Evolutionary conservation across 2,113 vertebrate species (phyloP).

Genomic region (Ursus arctos): DNA sequence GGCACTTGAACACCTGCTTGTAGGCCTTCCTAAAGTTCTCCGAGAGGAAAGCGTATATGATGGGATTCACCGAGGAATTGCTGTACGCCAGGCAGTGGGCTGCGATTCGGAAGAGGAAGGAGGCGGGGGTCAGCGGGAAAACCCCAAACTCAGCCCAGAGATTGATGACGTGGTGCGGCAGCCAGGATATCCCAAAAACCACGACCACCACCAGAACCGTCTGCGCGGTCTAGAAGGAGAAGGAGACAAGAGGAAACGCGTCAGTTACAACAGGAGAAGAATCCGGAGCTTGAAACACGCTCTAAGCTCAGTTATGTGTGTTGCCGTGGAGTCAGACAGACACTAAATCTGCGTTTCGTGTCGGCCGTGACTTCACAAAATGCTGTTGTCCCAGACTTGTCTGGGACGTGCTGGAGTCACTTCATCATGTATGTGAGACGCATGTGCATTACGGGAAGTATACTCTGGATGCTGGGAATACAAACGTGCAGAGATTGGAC

Average conservation of each 20-base stretch:
- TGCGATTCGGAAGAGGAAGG: slow-evolving; percentile 94
- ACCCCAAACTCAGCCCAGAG: slow-evolving; percentile 97
- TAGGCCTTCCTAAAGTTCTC: slow-evolving; percentile 99
- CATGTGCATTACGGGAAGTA: rapidly evolving
- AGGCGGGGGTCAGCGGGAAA: slow-evolving; percentile 97
- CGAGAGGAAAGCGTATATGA: slow-evolving; percentile 98
- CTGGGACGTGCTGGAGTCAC: neutral
- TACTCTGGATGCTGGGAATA: rapidly evolving
- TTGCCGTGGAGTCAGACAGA: neutral
- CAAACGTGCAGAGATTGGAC: neutral
- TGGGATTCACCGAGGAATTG: slow-evolving; percentile 98
- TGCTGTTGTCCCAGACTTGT: neutral
- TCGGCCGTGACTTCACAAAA: rapidly evolving
- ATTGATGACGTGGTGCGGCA: slow-evolving; percentile 96
- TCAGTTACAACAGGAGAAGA: neutral
- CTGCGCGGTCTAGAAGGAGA: slow-evolving; percentile 94
- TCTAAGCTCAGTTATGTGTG: rapidly evolving
- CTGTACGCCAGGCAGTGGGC: slow-evolving; percentile 99
- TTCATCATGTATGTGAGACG: rapidly evolving
- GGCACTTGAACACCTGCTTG: slow-evolving; percentile 97
- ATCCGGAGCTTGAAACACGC: rapidly evolving
- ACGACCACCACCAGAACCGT: slow-evolving; percentile 98
- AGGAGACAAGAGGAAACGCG: neutral
- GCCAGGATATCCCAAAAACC: slow-evolving; percentile 98
- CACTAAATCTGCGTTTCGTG: rapidly evolving